A percentile compares a stretch with the other conserved stretches of the same genome.
These are phyloP conservation scores for Drosophila kurseongensis DNA, from an alignment of 1,140 invertebrate species.

Conservation along the genomic window DNA sequence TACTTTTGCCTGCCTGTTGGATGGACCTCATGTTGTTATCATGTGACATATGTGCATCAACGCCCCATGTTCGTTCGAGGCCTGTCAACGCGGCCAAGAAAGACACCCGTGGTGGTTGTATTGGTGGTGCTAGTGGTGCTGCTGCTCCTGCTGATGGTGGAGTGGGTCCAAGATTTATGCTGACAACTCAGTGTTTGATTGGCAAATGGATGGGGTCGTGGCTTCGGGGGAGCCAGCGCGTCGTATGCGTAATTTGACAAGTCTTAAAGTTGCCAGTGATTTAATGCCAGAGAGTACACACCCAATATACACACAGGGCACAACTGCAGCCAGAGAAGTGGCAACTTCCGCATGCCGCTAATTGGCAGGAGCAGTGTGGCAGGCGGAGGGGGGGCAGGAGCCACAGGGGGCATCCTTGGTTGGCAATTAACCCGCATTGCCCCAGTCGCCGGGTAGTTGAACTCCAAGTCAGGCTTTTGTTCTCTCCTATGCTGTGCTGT, in stretches of 20 bases:
- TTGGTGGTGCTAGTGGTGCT: conserved; percentile 15
- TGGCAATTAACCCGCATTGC: conserved; percentile 75
- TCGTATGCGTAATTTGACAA: conserved; percentile 79
- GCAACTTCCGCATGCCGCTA: conserved; percentile 75
- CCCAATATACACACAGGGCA: conserved; percentile 7
- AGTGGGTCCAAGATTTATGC: conserved; percentile 63
- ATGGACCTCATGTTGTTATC: conserved; percentile 77
- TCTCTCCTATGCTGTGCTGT: conserved; percentile 8
- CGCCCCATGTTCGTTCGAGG: conserved; percentile 70
- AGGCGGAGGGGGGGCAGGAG: conserved; percentile 3
- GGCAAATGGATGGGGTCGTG: conserved; percentile 67
- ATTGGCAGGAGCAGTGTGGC: conserved; percentile 67
- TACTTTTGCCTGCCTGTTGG: conserved; percentile 37
- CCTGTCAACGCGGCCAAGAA: conserved; percentile 60
- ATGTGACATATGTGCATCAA: conserved; percentile 83
- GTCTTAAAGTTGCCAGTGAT: conserved; percentile 64
- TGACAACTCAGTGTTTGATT: conserved; percentile 73
- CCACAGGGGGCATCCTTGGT: conserved; percentile 43
- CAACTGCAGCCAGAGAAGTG: conserved; percentile 49
- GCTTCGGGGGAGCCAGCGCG: conserved; percentile 45
- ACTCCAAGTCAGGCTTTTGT: conserved; percentile 62
- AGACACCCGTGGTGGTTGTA: conserved; percentile 43
- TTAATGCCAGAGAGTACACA: conserved; percentile 45
- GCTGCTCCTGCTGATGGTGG: conserved; percentile 1
- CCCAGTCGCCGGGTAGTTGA: conserved; percentile 64